Evolutionary conservation across 2,113 vertebrate species (phyloP), one percentile per base, ranked within the genome.

Genomic region (Piaya cayana): DNA sequence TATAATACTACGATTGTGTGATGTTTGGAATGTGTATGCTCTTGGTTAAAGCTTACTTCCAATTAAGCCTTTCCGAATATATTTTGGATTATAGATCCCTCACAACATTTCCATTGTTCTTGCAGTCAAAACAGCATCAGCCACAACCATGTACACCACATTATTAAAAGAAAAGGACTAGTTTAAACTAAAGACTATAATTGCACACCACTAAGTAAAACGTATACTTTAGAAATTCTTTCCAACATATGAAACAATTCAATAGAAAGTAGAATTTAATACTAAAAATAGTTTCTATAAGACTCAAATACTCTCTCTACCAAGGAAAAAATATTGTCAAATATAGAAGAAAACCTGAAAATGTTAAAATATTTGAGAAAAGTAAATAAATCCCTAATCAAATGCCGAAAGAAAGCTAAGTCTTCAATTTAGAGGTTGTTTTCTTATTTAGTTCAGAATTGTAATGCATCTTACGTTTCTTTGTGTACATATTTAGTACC

Each of bases 161-260:
- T 90, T 84, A 90, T 82, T 94, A 82, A 91, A 91, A 87, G 69
- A 70, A 92, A 90, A 82, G 11, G 13, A 78, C 37, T 50, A 52
- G 27, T 91, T 95, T 82, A 78, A 94, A 85, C 67, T 45, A 34
- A 89, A 82, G 45, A 63, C 67, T 92, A 7, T 90, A 94, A 92
- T 92, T 96, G 34, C 52, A 86, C 3, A 1, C 14, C 27, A 56
- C 60, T 50, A 59, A 80, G 72, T 70, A 70, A 86, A 88, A 93
- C 37, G 13, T 92, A 49, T 81, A 81, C 80, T 95, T 94, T 86
- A 82, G 69, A 95, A 92, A 95, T 94, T 90, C 85, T 90, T 96
- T 96, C 79, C 55, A 83, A n/a, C 29, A 34, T 53, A 52, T 64
- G 39, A 89, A 87, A 80, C 50, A 22, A 52, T 93, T 90, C 42